Conservation (phyloP, 2,888 invertebrate species). For the Deilephila elpenor region DNA sequence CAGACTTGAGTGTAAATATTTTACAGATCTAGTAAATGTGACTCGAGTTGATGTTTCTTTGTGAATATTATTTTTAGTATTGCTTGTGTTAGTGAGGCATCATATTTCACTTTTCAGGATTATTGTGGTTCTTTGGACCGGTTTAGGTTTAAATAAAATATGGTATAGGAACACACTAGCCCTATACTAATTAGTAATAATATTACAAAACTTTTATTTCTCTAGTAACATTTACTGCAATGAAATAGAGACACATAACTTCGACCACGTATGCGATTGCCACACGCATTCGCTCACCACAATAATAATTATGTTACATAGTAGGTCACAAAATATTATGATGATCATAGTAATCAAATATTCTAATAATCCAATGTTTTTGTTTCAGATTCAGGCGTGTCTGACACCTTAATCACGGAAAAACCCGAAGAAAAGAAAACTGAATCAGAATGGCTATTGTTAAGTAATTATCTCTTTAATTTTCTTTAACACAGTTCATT, state of each 20-base stretch:
- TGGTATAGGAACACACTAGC: too few species aligned
- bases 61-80: not conserved
- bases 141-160: too few species aligned
- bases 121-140: not conserved
- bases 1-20: slow-evolving; percentile 14
- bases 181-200: too few species aligned
- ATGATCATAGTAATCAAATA: too few species aligned
- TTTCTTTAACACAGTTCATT: not conserved
- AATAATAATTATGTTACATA: too few species aligned
- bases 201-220: too few species aligned
- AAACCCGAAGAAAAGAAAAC: slow-evolving; percentile 36
- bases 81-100: not conserved
- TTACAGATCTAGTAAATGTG: slow-evolving; percentile 7
- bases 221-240: too few species aligned
- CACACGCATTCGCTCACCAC: too few species aligned
- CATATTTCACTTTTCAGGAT: not conserved
- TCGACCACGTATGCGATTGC: too few species aligned
- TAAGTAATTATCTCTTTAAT: slow-evolving; percentile 45
- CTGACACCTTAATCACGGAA: slow-evolving; percentile 50
- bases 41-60: not conserved
- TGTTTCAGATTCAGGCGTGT: slow-evolving; percentile 51
- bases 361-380: slow-evolving; percentile 8
- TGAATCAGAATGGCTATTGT: slow-evolving; percentile 61
- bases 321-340: too few species aligned
- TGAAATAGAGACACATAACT: too few species aligned